Evolutionary conservation across 2,888 invertebrate species (phyloP), one percentile per base, ranked within the genome.

Genomic region (Coecobrya sp.): DNA sequence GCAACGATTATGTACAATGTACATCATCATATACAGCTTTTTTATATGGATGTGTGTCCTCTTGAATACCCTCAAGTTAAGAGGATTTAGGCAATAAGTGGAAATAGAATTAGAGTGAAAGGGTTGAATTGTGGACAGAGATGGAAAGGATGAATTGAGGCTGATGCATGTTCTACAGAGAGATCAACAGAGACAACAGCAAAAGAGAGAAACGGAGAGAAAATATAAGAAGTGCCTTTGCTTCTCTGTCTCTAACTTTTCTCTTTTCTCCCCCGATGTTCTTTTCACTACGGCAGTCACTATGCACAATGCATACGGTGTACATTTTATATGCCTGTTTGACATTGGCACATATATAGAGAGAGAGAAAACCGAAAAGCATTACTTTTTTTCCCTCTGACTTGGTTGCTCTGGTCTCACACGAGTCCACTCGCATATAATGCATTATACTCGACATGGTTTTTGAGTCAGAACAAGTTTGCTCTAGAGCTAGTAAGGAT

Each of bases 41-140:
- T 3, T n/a, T 73, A 42, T 10, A 27, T 73, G 25, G 2, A 73
- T 42, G 42, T 42, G 22, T 81, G 88, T 89, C 82, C 85, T 86
- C 89, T 86, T 70, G 79, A 85, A 81, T 73, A 73, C 36, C 86
- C 91, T 89, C 93, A 93, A 93, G 88, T 91, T 88, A 93, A 93
- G 93, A 91, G 91, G 93, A 93, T 93, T 93, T 88, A 70, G 70
- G 89, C 81, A 91, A 88, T 91, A 89, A 88, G 49, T 87, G 93
- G 86, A 88, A 91, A 93, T 93, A 81, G 91, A 93, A 91, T 93
- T 93, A 93, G 91, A 89, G 85, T 88, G 91, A 93, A 89, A 86
- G 81, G 91, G 91, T 87, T 85, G 87, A 93, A 82, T 87, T 87
- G 93, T 59, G 93, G 91, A 89, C 86, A 89, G 86, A 55, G 85